Conservation (phyloP, 2,113 vertebrate genomes). For the Peromyscus californicus region DNA sequence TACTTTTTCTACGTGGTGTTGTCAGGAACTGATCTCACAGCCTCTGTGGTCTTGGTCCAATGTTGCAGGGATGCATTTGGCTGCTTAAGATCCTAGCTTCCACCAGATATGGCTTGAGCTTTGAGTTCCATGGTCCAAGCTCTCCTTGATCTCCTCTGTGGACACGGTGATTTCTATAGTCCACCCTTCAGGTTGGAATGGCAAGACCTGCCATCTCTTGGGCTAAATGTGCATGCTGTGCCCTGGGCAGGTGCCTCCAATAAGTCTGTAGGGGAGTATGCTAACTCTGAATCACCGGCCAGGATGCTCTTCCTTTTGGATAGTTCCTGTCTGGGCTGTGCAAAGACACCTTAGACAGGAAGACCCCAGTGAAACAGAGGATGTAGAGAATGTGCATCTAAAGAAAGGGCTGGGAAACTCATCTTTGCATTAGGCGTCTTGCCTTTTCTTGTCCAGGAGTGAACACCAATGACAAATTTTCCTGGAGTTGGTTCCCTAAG, state of each 20-base stretch:
- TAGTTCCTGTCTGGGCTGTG: background rate
- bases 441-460: background rate
- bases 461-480: background rate
- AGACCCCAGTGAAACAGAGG: background rate
- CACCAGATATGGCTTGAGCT: background rate
- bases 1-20: background rate
- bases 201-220: background rate
- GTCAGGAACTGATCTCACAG: background rate
- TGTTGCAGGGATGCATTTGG: rapidly evolving
- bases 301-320: background rate
- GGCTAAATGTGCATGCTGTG: background rate
- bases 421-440: background rate
- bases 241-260: background rate
- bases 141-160: background rate
- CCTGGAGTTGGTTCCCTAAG: background rate
- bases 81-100: background rate
- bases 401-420: background rate
- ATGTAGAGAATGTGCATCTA: background rate
- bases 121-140: background rate
- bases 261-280: too few species aligned
- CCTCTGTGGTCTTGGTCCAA: background rate
- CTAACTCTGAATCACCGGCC: background rate
- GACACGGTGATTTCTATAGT: rapidly evolving
- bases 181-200: background rate
- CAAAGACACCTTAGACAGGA: background rate